Percentiles rank a stretch among this genome's conserved stretches.
These are phyloP conservation scores for Corydoras sp. DNA, from an alignment of 2,113 vertebrate genomes.

Conservation along the genomic window DNA sequence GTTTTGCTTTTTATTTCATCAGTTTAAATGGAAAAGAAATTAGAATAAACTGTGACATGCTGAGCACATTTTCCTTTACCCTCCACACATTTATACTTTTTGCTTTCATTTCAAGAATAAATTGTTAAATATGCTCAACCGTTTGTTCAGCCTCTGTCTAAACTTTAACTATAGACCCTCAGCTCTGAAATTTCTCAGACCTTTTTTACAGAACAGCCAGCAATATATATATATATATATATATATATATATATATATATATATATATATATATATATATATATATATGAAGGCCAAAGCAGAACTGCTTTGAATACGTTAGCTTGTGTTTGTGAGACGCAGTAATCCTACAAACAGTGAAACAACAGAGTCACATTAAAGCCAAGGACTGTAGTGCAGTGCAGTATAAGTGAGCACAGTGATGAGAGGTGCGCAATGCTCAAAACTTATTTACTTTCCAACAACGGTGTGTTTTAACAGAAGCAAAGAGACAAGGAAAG, in stretches of 20 bases:
- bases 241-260: too few relatives aligned
- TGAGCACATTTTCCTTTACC: slow-evolving; percentile 25
- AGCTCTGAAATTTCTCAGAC: slow-evolving; percentile 1
- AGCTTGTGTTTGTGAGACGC: slow-evolving; percentile 12
- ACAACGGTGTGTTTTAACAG: too few relatives aligned
- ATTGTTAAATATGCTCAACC: slow-evolving; percentile 39
- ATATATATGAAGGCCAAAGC: background rate
- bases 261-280: too few relatives aligned
- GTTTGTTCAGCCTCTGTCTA: slow-evolving; percentile 39
- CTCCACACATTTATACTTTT: background rate
- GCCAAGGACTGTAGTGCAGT: too few relatives aligned
- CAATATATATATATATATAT: too few relatives aligned
- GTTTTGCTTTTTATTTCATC: background rate
- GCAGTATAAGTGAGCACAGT: too few relatives aligned
- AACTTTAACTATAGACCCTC: slow-evolving; percentile 18
- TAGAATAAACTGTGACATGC: slow-evolving; percentile 30
- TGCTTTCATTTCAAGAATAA: background rate
- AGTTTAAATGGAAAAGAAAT: slow-evolving; percentile 19
- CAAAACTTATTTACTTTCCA: too few relatives aligned
- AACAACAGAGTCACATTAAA: too few relatives aligned
- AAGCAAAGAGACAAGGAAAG: too few relatives aligned
- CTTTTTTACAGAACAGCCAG: background rate
- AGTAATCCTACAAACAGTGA: too few relatives aligned
- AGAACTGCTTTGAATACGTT: slow-evolving; percentile 9
- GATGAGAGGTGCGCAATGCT: too few relatives aligned